These are phyloP conservation scores for Dunckerocampus dactyliophorus DNA, from an alignment of 2,113 vertebrate species.

Conservation along the genomic window DNA sequence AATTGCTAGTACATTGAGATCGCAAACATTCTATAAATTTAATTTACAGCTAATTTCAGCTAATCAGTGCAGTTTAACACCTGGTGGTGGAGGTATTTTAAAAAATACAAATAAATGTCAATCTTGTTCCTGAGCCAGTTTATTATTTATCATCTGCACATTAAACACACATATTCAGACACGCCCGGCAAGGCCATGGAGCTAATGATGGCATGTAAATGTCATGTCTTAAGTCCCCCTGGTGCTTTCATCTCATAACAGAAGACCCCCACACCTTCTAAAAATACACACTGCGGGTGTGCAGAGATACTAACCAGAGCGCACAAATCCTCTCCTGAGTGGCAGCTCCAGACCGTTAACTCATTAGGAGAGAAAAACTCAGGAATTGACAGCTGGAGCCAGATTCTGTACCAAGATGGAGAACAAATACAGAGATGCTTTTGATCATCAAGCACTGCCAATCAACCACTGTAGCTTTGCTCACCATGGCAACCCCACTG, in stretches of 20 bases:
- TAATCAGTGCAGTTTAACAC: not conserved
- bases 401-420: constrained; percentile 24
- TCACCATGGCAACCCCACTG: constrained; percentile 44
- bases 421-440: constrained; percentile 38
- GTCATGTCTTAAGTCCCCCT: constrained; percentile 60
- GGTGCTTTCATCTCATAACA: constrained; percentile 48
- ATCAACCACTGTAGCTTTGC: constrained; percentile 1
- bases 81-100: not conserved
- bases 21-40: not conserved
- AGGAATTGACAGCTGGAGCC: constrained; percentile 22
- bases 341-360: constrained; percentile 34
- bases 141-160: constrained; percentile 3
- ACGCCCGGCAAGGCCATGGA: constrained; percentile 32
- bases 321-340: constrained; percentile 27
- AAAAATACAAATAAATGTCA: not conserved
- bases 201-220: constrained; percentile 71
- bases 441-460: constrained; percentile 34
- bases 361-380: constrained; percentile 47
- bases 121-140: too few species aligned
- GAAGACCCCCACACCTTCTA: constrained; percentile 33
- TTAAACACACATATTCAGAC: constrained; percentile 12
- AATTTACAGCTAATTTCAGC: not conserved
- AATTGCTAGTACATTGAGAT: too few species aligned
- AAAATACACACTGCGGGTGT: constrained; percentile 15
- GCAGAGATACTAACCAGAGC: constrained; percentile 27